phyloP scores from a whole-genome alignment of 2,113 vertebrate genomes.

The Albula glossodonta region DNA sequence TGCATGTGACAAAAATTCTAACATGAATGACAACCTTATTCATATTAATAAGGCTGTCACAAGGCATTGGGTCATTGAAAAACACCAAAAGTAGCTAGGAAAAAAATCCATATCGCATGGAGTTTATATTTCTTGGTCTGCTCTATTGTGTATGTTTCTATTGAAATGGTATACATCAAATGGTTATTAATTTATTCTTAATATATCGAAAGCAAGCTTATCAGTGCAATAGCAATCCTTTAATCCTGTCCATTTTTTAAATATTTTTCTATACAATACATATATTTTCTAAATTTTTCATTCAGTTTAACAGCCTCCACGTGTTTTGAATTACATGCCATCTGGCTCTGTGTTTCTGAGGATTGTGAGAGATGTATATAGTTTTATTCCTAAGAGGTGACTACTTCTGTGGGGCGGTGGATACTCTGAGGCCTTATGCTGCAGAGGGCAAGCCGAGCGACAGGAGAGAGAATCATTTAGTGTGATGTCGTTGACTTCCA shows the following conservation, averaged over 20 bases:
- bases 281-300: constrained; percentile 44
- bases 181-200: constrained; percentile 22
- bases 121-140: background rate
- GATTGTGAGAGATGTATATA: constrained; percentile 41
- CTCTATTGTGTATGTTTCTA: background rate
- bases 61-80: background rate
- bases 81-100: background rate
- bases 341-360: constrained; percentile 53
- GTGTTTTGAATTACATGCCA: constrained; percentile 63
- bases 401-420: constrained; percentile 11
- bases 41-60: background rate
- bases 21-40: background rate
- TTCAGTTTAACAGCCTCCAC: constrained; percentile 47
- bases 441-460: background rate
- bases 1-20: no score
- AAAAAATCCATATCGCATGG: background rate
- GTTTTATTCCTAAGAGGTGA: constrained; percentile 55
- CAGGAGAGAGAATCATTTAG: background rate
- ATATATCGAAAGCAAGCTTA: constrained; percentile 27
- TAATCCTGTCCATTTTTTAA: constrained; percentile 33
- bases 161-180: no score
- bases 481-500: background rate
- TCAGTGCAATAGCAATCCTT: constrained; percentile 24
- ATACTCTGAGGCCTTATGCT: constrained; percentile 21
- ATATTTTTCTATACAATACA: constrained; percentile 37